Evolutionary conservation across 2,797 vertebrate species (phyloP), one percentile per base, ranked within the genome.

Genomic region (Megalops cyprinoides): DNA sequence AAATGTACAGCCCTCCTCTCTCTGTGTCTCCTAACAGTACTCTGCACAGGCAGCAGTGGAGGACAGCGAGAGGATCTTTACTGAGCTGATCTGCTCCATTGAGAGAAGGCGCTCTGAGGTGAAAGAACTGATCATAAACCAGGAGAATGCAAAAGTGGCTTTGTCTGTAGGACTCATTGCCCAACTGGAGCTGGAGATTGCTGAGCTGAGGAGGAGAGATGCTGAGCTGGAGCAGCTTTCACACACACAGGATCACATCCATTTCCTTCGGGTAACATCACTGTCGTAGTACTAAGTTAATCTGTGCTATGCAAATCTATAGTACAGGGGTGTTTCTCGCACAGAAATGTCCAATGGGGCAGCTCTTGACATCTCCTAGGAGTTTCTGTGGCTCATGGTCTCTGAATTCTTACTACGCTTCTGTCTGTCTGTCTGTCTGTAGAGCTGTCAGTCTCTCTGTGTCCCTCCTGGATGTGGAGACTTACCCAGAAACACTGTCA

Each of bases 181-280:
- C 1, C 14, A 18, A 69, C 65, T 69, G 34, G 65, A 39, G 65
- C 65, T 69, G 34, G 65, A 39, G 65, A 69, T 69, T 42, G 65
- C 65, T 39, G 65, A 69, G 34, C 37, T 69, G 28, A 62, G 60
- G 28, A 88, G 82, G 8, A 79, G 83, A 79, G 89, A 86, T 6
- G 2, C 84, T 12, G 77, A 78, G 87, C 74, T 86, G 23, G 81
- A 82, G 1, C 75, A 42, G 0, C 84, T 91, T 28, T 83, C 87
- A 9, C 42, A 81, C n/a, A 87, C 86, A 58, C 65, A 49, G n/a
- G 86, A 80, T 3, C 77, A 91, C 42, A 78, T 88, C 79, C 80
- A 89, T 20, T 91, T 91, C 51, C 77, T 62, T 60, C 60, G 62
- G 60, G 65, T 69, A 69, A 51, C n/a, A 37, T 46, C 46, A 25